Percentiles rank a stretch among this genome's conserved stretches.
These are phyloP conservation scores for Lampris incognitus DNA, from an alignment of 2,113 vertebrate genomes.

Conservation along the genomic window DNA sequence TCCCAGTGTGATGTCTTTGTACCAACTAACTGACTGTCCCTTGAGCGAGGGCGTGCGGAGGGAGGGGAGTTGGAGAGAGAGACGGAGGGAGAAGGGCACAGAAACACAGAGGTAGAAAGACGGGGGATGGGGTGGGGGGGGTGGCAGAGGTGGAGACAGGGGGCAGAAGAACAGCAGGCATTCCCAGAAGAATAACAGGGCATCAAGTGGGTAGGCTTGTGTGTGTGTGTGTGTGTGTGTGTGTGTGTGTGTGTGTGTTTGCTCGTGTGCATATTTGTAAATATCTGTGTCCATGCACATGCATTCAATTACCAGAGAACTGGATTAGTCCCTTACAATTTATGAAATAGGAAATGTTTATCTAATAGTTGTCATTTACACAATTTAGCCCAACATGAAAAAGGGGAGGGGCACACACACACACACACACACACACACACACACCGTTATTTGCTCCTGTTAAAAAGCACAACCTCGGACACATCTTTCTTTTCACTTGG, in stretches of 20 bases:
- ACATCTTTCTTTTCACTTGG: no score
- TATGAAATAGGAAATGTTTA: neutral
- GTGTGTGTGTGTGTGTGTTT: neutral
- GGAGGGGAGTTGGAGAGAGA: neutral
- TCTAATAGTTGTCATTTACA: neutral
- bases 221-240: conserved; percentile 12
- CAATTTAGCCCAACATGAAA: conserved; percentile 6
- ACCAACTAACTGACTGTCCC: conserved; percentile 65
- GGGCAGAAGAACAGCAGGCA: neutral
- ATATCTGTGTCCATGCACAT: conserved; percentile 14
- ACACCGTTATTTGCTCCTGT: no score
- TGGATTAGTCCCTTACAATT: conserved; percentile 26
- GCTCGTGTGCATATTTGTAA: neutral
- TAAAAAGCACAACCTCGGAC: no score
- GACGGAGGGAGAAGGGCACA: no score
- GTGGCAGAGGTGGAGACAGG: neutral
- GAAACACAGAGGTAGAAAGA: neutral
- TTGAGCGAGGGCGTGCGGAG: conserved; percentile 9
- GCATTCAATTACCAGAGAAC: conserved; percentile 15
- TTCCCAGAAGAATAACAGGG: conserved; percentile 44
- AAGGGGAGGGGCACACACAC: no score
- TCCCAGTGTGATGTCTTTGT: conserved; percentile 58
- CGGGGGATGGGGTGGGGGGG: conserved; percentile 10
- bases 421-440: no score
- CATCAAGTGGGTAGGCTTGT: conserved; percentile 23